Evolutionary conservation across 2,113 vertebrate genomes (phyloP).

Genomic region (Bombycilla garrulus): DNA sequence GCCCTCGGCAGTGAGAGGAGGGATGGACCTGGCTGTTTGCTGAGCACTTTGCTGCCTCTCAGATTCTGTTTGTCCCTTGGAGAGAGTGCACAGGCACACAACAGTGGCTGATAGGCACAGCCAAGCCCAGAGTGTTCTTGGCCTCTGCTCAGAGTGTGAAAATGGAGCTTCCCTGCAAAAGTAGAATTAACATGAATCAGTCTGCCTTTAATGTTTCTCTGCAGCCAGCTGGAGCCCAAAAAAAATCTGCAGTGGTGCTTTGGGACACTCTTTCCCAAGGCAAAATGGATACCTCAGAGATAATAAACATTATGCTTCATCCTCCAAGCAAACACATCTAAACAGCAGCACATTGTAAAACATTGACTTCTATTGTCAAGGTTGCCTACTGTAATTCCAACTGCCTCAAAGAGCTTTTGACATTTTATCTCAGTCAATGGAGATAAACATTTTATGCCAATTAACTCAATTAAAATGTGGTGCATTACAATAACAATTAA

Average conservation of each 20-base stretch:
- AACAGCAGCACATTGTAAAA: not conserved
- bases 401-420: constrained; percentile 46
- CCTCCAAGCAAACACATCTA: not conserved
- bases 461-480: constrained; percentile 39
- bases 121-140: not conserved
- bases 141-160: not conserved
- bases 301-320: not conserved
- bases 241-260: not conserved
- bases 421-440: constrained; percentile 20
- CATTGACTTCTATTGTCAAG: constrained; percentile 11
- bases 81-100: not conserved
- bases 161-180: not conserved
- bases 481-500: constrained; percentile 9
- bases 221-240: not conserved
- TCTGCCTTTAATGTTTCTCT: not conserved
- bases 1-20: not conserved
- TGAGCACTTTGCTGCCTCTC: not conserved
- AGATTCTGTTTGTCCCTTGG: not conserved
- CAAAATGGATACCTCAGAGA: not conserved
- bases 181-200: not conserved
- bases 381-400: constrained; percentile 17
- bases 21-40: not conserved
- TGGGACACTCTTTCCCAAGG: not conserved
- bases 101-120: not conserved
- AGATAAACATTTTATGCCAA: constrained; percentile 14